Conservation (phyloP, 2,888 invertebrate species). For the Mystacides longicornis region DNA sequence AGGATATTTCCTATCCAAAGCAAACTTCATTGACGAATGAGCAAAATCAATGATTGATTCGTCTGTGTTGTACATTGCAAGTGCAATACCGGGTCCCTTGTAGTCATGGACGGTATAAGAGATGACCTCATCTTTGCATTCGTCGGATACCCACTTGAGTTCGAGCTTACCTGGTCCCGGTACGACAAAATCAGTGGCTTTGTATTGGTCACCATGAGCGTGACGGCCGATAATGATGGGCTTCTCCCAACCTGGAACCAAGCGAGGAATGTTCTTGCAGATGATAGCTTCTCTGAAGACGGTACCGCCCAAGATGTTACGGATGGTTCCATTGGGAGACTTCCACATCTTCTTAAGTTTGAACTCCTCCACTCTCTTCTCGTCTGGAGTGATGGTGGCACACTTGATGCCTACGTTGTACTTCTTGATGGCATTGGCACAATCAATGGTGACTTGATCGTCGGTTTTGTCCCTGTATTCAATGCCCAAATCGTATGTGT, state of each 20-base stretch:
- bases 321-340: constrained; percentile 82
- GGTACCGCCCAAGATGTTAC: constrained; percentile 79
- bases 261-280: constrained; percentile 88
- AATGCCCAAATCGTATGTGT: constrained; percentile 91
- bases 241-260: constrained; percentile 91
- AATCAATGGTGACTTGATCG: constrained; percentile 94
- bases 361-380: constrained; percentile 88
- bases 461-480: constrained; percentile 90
- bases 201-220: constrained; percentile 96
- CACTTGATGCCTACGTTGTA: constrained; percentile 99
- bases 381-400: constrained; percentile 97
- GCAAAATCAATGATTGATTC: constrained; percentile 91
- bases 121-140: constrained; percentile 51
- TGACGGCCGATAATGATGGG: constrained; percentile 98
- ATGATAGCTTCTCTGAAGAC: constrained; percentile 82
- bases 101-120: constrained; percentile 76
- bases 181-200: constrained; percentile 94
- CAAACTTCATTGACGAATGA: constrained; percentile 87
- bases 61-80: constrained; percentile 96
- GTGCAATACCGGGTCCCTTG: constrained; percentile 81
- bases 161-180: constrained; percentile 85
- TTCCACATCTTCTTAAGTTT: constrained; percentile 87
- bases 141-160: constrained; percentile 67
- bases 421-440: constrained; percentile 92
- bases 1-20: constrained; percentile 77